A percentile compares a stretch with the other conserved stretches of the same genome.
Conservation (phyloP, 2,888 invertebrate species). For the Stegana nigrithorax region DNA sequence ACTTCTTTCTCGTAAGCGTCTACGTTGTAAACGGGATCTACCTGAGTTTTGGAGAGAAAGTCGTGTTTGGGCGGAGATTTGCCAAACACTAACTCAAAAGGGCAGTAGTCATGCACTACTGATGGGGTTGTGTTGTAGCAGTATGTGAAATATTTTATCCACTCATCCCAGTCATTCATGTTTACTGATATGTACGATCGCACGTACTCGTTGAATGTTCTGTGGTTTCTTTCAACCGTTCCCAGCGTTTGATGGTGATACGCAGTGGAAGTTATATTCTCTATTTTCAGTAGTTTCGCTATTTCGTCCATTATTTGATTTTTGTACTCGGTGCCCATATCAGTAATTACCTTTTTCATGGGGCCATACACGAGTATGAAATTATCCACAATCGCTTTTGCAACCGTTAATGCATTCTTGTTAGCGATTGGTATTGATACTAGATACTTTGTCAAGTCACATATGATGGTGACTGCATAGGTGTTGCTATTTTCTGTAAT, state of each 20-base stretch:
- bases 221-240: neutral
- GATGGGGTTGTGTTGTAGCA: too few relatives aligned
- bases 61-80: neutral
- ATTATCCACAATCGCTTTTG: slow-evolving; percentile 37
- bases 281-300: slow-evolving; percentile 20
- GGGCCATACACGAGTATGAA: slow-evolving; percentile 38
- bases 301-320: slow-evolving; percentile 26
- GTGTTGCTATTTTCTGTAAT: slow-evolving; percentile 23
- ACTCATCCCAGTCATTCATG: neutral
- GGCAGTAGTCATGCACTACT: neutral
- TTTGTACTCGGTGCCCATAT: slow-evolving; percentile 32
- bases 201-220: slow-evolving; percentile 25
- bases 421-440: slow-evolving; percentile 33
- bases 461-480: slow-evolving; percentile 31
- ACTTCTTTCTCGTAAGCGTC: neutral
- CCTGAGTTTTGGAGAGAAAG: too few relatives aligned
- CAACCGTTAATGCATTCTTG: slow-evolving; percentile 40
- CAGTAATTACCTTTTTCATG: too few relatives aligned
- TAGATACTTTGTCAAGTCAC: slow-evolving; percentile 35
- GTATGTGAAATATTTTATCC: too few relatives aligned
- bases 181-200: slow-evolving; percentile 16
- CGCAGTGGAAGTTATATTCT: slow-evolving; percentile 28
- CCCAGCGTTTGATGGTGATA: neutral
- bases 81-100: neutral
- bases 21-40: too few relatives aligned